Conservation (phyloP, 2,888 invertebrate genomes). For the Aphodius granarius region DNA sequence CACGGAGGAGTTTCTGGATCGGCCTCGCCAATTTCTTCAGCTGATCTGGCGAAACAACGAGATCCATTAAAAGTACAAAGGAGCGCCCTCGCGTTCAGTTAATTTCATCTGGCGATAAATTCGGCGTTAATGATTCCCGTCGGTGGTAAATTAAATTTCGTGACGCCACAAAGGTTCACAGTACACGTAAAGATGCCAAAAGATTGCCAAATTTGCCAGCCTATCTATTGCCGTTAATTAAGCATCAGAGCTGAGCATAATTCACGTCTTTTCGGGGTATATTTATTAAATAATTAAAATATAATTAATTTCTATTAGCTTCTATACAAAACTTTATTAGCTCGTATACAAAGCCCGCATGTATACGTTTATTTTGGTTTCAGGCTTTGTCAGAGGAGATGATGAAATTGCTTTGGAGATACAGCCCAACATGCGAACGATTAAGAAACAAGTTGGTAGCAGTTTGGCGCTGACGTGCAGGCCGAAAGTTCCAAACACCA, state of each 20-base stretch:
- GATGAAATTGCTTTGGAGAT: slow-evolving; percentile 62
- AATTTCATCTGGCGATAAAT: background rate
- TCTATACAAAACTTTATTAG: no score
- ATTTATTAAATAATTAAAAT: background rate
- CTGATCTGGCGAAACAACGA: background rate
- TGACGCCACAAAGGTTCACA: background rate
- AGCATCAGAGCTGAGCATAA: background rate
- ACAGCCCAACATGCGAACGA: slow-evolving; percentile 67
- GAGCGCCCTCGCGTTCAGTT: background rate
- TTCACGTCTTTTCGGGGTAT: background rate
- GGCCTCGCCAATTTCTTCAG: background rate
- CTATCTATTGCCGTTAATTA: background rate
- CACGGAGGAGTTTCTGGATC: background rate
- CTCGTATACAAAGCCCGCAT: no score
- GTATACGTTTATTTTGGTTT: background rate
- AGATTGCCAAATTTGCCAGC: background rate
- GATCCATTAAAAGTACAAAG: background rate
- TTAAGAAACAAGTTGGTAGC: slow-evolving; percentile 74
- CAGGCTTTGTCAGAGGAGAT: slow-evolving; percentile 10
- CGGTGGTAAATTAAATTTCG: background rate
- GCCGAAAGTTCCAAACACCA: slow-evolving; percentile 68
- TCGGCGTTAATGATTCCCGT: background rate
- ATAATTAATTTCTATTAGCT: background rate
- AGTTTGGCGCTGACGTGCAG: slow-evolving; percentile 78
- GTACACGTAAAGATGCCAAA: background rate